A percentile compares a stretch with the other conserved stretches of the same genome.
Evolutionary conservation across 2,888 invertebrate species (phyloP).

Genomic region (Meta bourneti): DNA sequence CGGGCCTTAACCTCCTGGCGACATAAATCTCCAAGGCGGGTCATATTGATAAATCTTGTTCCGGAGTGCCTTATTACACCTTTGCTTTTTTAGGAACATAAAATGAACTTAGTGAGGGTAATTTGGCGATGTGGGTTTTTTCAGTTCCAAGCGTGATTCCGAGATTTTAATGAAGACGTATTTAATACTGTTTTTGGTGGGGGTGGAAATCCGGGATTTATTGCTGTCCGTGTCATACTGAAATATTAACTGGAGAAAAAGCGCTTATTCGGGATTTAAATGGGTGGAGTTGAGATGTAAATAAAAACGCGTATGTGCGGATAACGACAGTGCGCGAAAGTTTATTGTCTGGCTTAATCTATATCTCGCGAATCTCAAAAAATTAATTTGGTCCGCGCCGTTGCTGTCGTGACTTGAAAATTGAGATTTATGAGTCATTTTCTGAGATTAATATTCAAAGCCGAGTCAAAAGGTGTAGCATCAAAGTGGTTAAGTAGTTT

Average conservation of each 20-base stretch:
- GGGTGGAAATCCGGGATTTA: background rate
- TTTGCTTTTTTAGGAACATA: background rate
- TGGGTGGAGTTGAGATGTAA: background rate
- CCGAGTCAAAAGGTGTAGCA: too few species aligned
- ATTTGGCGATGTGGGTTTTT: background rate
- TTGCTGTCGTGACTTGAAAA: too few species aligned
- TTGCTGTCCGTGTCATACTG: background rate
- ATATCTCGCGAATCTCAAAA: too few species aligned
- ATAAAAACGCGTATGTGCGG: too few species aligned
- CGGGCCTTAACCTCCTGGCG: background rate
- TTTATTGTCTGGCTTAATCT: too few species aligned
- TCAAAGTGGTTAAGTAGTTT: too few species aligned
- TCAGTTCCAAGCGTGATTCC: background rate
- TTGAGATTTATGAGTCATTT: too few species aligned
- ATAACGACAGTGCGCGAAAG: too few species aligned
- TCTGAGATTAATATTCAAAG: too few species aligned
- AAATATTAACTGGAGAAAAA: background rate
- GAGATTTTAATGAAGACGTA: background rate
- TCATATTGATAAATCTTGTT: constrained; percentile 26
- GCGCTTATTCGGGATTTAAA: background rate
- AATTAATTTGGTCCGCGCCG: too few species aligned
- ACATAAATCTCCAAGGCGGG: constrained; percentile 15
- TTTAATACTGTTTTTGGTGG: background rate
- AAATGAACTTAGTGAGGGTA: background rate
- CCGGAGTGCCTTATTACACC: background rate